phyloP scores from a whole-genome alignment of 2,888 invertebrate species.

The Argynnis bischoffii region DNA sequence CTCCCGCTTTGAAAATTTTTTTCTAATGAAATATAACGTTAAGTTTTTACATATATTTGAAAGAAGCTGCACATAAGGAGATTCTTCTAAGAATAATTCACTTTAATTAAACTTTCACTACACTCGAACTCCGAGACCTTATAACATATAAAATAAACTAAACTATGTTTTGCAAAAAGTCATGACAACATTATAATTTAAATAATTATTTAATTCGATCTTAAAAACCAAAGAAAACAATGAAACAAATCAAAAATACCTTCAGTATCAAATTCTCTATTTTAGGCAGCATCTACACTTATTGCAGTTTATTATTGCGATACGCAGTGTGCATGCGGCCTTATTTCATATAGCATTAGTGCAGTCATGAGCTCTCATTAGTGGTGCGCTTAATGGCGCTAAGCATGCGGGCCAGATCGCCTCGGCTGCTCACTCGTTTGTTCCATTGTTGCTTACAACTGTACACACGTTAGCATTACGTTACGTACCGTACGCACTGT shows the following conservation, averaged over 20 bases:
- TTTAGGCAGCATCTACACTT: too few species aligned
- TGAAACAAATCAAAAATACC: too few species aligned
- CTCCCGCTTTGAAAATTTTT: too few species aligned
- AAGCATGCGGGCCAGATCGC: slow-evolving; percentile 74
- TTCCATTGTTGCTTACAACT: slow-evolving; percentile 29
- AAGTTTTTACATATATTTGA: too few species aligned
- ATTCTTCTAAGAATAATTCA: too few species aligned
- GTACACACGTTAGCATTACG: slow-evolving; percentile 11
- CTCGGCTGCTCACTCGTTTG: slow-evolving; percentile 48
- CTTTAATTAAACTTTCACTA: too few species aligned
- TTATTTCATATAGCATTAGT: slow-evolving; percentile 29
- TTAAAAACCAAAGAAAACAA: background rate
- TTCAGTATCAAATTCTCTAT: too few species aligned
- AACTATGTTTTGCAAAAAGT: too few species aligned
- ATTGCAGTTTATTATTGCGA: background rate
- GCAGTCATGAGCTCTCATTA: slow-evolving; percentile 64
- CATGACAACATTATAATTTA: background rate
- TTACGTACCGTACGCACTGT: slow-evolving; percentile 13
- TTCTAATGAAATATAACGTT: too few species aligned
- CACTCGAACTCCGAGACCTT: too few species aligned
- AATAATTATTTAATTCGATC: background rate
- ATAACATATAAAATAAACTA: too few species aligned
- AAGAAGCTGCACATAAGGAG: too few species aligned
- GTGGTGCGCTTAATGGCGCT: slow-evolving; percentile 71
- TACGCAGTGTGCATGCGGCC: slow-evolving; percentile 4